These are phyloP conservation scores for Tachuris rubrigastra DNA, from an alignment of 2,113 vertebrate species.

Conservation along the genomic window DNA sequence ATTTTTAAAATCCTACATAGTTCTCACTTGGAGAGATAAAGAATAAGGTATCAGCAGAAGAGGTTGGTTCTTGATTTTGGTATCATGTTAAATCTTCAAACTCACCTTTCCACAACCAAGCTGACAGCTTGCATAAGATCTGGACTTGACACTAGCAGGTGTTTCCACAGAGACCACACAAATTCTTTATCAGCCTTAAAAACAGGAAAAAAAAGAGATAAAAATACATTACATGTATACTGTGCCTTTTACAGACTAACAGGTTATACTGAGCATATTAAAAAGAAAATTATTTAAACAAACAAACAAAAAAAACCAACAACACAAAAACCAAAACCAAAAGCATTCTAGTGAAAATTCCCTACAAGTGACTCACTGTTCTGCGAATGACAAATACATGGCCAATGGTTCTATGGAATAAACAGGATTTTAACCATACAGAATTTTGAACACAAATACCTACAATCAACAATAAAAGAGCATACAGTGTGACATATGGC, in stretches of 20 bases:
- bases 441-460: not conserved
- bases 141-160: conserved; percentile 85
- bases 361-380: not conserved
- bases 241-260: not conserved
- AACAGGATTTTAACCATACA: not conserved
- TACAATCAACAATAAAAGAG: not conserved
- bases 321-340: too few species aligned
- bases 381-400: not conserved
- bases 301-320: too few species aligned
- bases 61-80: not conserved
- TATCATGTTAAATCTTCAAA: not conserved
- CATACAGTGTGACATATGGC: fast-evolving
- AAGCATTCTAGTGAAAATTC: not conserved
- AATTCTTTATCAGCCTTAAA: conserved; percentile 94
- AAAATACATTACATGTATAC: not conserved
- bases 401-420: not conserved
- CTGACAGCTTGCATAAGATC: conserved; percentile 88
- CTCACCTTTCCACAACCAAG: conserved; percentile 90
- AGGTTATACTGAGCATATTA: not conserved
- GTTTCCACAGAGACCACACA: conserved; percentile 95
- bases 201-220: conserved; percentile 5
- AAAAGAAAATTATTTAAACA: not conserved
- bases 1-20: not conserved
- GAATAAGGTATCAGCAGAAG: not conserved
- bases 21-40: not conserved